These are phyloP conservation scores for Halictus ligatus DNA, from an alignment of 2,888 invertebrate genomes.

Conservation along the genomic window DNA sequence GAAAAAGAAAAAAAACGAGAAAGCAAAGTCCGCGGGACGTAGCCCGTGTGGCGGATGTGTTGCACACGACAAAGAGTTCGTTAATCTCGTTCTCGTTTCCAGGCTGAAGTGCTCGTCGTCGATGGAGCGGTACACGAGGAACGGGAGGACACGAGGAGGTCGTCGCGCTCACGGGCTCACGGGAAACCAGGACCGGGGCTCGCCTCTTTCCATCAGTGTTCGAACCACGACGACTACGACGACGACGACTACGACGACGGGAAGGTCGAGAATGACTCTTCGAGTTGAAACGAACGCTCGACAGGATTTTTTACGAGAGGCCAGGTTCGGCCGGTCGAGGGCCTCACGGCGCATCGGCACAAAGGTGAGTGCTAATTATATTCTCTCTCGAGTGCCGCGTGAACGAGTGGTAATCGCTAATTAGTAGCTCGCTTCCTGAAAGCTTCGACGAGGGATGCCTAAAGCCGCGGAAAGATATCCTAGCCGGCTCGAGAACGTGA, in stretches of 20 bases:
- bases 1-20: not conserved
- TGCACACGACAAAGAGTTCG: conserved; percentile 40
- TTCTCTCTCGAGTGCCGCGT: conserved; percentile 73
- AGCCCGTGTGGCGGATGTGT: not conserved
- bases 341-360: conserved; percentile 57
- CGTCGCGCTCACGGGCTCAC: conserved; percentile 29
- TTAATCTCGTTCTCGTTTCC: conserved; percentile 57
- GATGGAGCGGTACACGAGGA: conserved; percentile 31
- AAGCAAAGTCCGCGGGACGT: not conserved
- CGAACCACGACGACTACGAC: conserved; percentile 11
- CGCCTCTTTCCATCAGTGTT: conserved; percentile 40
- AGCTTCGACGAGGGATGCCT: conserved; percentile 58
- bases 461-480: conserved; percentile 35
- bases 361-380: conserved; percentile 79
- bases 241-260: conserved; percentile 23
- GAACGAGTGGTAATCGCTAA: conserved; percentile 78
- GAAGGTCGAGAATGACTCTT: conserved; percentile 68
- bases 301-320: conserved; percentile 65
- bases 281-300: conserved; percentile 58
- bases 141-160: conserved; percentile 31
- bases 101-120: conserved; percentile 42
- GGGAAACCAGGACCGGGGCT: conserved; percentile 33
- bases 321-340: conserved; percentile 64
- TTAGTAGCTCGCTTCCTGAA: conserved; percentile 74
- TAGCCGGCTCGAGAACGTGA: conserved; percentile 33